phyloP scores from a whole-genome alignment of 1,140 invertebrate genomes.

The Panagrolaimus sp. region DNA sequence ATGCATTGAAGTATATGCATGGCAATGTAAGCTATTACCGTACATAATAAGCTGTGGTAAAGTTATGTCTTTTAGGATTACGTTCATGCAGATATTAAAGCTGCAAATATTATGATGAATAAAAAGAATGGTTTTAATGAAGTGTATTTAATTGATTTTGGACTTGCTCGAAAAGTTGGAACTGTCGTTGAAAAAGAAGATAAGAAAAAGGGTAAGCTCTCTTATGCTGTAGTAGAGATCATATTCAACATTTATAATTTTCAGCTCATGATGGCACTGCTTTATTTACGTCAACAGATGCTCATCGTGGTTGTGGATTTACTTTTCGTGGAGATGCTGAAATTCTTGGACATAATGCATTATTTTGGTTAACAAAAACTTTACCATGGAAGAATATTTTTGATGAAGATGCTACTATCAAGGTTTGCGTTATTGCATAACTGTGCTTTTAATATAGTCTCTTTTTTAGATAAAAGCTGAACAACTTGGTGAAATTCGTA shows the following conservation, averaged over 20 bases:
- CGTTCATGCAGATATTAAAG: slow-evolving; percentile 43
- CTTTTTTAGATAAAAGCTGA: too few species aligned
- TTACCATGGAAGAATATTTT: slow-evolving; percentile 39
- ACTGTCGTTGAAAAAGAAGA: slow-evolving; percentile 31
- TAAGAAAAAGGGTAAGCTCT: slow-evolving; percentile 57
- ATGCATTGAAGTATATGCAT: slow-evolving; percentile 40
- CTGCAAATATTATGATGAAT: slow-evolving; percentile 39
- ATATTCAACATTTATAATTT: too few species aligned
- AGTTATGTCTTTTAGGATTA: slow-evolving; percentile 33
- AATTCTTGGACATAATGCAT: slow-evolving; percentile 41
- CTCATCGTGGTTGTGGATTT: slow-evolving; percentile 68
- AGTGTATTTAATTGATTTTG: slow-evolving; percentile 41
- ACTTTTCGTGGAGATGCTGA: slow-evolving; percentile 41
- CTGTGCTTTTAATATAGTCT: too few species aligned
- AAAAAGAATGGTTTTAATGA: slow-evolving; percentile 21
- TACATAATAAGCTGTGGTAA: slow-evolving; percentile 7
- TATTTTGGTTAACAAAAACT: slow-evolving; percentile 30
- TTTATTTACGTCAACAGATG: slow-evolving; percentile 89
- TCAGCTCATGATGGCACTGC: slow-evolving; percentile 87
- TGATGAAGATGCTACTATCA: too few species aligned
- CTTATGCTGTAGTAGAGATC: too few species aligned
- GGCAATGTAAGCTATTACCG: slow-evolving; percentile 26
- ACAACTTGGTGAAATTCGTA: too few species aligned
- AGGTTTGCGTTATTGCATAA: too few species aligned
- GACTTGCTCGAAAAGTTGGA: slow-evolving; percentile 30